Percentiles rank a stretch among this genome's conserved stretches.
These are phyloP conservation scores for Drosophila picticornis DNA, from an alignment of 2,888 invertebrate species.

Conservation along the genomic window DNA sequence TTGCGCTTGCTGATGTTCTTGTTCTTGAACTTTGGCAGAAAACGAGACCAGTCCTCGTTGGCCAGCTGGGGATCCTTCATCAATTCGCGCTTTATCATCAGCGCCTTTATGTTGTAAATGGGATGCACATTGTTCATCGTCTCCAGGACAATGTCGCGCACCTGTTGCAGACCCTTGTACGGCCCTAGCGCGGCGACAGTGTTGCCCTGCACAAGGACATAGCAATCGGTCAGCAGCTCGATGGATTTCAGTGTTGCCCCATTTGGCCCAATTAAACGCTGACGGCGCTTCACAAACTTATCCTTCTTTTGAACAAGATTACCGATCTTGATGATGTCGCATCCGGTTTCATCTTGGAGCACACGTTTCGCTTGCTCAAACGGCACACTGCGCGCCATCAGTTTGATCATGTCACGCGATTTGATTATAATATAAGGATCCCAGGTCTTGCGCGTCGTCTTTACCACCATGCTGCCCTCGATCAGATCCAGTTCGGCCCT, in stretches of 20 bases:
- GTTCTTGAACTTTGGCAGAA: slow-evolving; percentile 96
- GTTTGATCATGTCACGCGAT: slow-evolving; percentile 97
- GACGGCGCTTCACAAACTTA: slow-evolving; percentile 97
- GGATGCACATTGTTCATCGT: slow-evolving; percentile 99
- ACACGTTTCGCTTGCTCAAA: slow-evolving; percentile 97
- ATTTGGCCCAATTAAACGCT: slow-evolving; percentile 97
- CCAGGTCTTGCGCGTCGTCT: slow-evolving; percentile 98
- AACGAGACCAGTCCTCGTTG: slow-evolving; percentile 98
- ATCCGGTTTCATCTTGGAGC: slow-evolving; percentile 94
- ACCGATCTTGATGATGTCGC: slow-evolving; percentile 98
- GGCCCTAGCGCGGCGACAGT: slow-evolving; percentile 99
- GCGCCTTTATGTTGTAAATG: slow-evolving; percentile 97
- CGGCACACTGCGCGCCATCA: slow-evolving; percentile 97
- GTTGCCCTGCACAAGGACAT: slow-evolving; percentile 98
- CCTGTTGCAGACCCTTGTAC: slow-evolving; percentile 94
- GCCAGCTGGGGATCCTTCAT: slow-evolving; percentile 96
- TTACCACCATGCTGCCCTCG: slow-evolving; percentile 97
- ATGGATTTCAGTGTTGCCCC: slow-evolving; percentile 99
- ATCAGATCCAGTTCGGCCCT: slow-evolving; percentile 96
- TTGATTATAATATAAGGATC: slow-evolving; percentile 99
- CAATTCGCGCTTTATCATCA: slow-evolving; percentile 98
- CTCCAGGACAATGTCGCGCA: slow-evolving; percentile 95
- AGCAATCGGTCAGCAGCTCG: slow-evolving; percentile 97
- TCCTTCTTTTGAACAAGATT: slow-evolving; percentile 95
- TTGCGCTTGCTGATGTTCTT: slow-evolving; percentile 96